phyloP scores from a whole-genome alignment of 2,113 vertebrate species.

The Campylomormyrus numenius region DNA sequence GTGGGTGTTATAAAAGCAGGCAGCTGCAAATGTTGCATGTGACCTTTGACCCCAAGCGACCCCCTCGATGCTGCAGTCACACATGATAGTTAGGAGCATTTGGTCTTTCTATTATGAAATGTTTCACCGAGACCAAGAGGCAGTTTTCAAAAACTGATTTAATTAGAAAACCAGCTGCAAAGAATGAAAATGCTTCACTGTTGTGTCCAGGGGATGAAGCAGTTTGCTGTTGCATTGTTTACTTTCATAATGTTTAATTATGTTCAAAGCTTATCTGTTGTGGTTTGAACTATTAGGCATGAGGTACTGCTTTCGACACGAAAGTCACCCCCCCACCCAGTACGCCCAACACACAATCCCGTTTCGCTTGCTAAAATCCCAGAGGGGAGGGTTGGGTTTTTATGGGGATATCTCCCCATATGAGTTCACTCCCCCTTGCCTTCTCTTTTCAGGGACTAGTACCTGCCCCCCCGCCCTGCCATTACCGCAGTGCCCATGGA shows the following conservation, averaged over 20 bases:
- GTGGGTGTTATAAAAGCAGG: background rate
- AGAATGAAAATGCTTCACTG: conserved; percentile 15
- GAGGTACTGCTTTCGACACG: background rate
- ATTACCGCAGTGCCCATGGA: background rate
- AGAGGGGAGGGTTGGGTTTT: background rate
- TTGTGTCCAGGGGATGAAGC: background rate
- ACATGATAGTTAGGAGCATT: background rate
- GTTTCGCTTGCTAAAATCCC: background rate
- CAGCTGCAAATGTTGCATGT: background rate
- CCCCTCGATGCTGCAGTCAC: background rate
- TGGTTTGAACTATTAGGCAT: background rate
- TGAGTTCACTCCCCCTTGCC: background rate
- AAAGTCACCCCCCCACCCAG: background rate
- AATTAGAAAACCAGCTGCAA: conserved; percentile 9
- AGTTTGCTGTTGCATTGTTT: background rate
- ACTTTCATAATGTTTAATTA: background rate
- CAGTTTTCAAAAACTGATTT: conserved; percentile 19
- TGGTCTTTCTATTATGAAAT: conserved; percentile 9
- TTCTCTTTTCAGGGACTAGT: background rate
- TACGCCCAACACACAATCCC: background rate
- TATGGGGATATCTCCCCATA: background rate
- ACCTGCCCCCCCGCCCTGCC: background rate
- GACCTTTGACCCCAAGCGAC: background rate
- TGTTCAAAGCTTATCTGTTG: background rate
- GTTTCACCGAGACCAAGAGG: conserved; percentile 10